Base-by-base conservation (phyloP, 2,888 invertebrate species). In the Dorcus parallelipipedus region DNA sequence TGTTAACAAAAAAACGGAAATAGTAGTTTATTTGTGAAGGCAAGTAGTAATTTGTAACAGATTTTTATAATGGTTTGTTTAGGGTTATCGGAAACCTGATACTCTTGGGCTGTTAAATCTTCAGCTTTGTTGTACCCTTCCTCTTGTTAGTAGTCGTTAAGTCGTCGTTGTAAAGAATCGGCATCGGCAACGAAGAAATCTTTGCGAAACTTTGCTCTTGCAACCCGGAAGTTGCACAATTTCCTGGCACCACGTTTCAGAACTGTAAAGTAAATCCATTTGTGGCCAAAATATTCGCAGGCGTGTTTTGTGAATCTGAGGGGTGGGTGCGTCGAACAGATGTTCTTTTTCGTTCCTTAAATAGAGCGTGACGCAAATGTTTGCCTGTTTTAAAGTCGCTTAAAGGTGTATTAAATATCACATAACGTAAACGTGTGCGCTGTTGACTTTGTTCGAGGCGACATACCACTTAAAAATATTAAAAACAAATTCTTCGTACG, bases 51-150 rank as follows among this genome's bases (percentile, higher is more conserved):
- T 51, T 51, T 40, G 51, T 51, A 51, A 41, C 51, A 51, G 51
- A 38, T 53, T 43, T 47, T 20, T 39, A 41, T 49, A 33, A 49
- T 20, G 10, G 55, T 38, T 54, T 53, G 52, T 39, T 39, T 47
- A 54, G 43, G 42, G 58, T 26, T 49, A 26, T 14, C 43, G 49
- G 56, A 20, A 55, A 43, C 10, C 10, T 38, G 38, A 51, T 59
- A 49, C 14, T 47, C 48, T 42, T 45, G 26, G 53, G 40, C 26
- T 33, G 9, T 9, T 9, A 38, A 38, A 33, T 17, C 54, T 45
- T 10, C 41, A 10, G 14, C 45, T 9, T 20, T 4, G 17, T 45
- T 45, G 23, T 10, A 45, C 20, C 45, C 14, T 17, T 45, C 45
- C 10, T 42, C 42, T 42, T 17, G 42, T 20, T n/a, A 5, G 6